Base-by-base conservation (phyloP, 1,140 invertebrate genomes). In the Cotesia glomerata region DNA sequence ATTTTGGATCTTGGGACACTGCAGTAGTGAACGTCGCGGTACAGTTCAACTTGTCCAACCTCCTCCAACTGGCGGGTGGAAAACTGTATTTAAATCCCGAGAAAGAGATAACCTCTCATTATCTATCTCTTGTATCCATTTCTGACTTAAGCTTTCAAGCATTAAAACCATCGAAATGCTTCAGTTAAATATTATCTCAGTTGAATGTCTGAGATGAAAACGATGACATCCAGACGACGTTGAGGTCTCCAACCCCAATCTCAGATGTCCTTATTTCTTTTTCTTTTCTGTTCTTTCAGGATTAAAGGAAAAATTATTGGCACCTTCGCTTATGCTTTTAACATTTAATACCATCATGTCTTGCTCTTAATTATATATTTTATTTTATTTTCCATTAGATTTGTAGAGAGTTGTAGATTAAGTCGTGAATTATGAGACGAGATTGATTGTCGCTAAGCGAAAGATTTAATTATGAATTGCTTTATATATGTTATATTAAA, bases 151-250 rank as follows among this genome's bases (percentile, higher is more conserved):
- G 35, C 36, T 59, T 59, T 59, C 34, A 66, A 66, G 35, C 62
- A 58, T 72, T 72, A 72, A 66, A 18, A 66, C 63, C 9, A 39
- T 66, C 34, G 11, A 51, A 68, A 39, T 32, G 11, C 5, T 59
- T 49, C 18, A 39, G 13, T 61, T 51, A 16, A 58, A 69, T 39
- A 59, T 16, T 51, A 45, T 45, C 8, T 39, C 18, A 45, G 32
- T 64, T 39, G 62, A 72, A 72, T 72, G 70, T 72, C 63, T 66
- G 70, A 72, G 70, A 66, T 66, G 62, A 72, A 45, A 66, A 58
- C 32, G 35, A 36, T n/a, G 34, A 11, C 13, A 62, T 71, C 64
- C n/a, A 34, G 16, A 61, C 32, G 26, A 14, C 16, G 26, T 34
- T 18, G 64, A 52, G 49, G 52, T 69, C 56, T 69, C 34, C 18